Evolutionary conservation across 1,140 invertebrate species (phyloP).

Genomic region (Drosophila triauraria): DNA sequence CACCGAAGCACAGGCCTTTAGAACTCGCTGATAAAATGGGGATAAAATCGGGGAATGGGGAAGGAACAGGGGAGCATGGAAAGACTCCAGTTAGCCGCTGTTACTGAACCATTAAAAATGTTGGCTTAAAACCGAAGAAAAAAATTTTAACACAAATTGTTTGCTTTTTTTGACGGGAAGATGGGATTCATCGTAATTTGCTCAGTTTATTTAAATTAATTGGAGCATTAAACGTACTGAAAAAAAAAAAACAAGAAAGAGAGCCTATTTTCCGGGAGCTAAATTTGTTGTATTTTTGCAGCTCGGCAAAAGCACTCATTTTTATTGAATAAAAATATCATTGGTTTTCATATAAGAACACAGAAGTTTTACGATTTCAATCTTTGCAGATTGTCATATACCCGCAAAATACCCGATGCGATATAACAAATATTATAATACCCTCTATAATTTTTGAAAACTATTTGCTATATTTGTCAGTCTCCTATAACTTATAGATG

Average conservation of each 20-base stretch:
- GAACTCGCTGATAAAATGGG: conserved; percentile 30
- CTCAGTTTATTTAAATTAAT: not conserved
- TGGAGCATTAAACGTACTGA: not conserved
- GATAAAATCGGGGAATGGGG: not conserved
- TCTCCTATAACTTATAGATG: not conserved
- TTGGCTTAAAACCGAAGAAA: not conserved
- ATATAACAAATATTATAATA: too few species aligned
- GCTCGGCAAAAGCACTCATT: too few species aligned
- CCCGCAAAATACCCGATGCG: too few species aligned
- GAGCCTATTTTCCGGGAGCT: too few species aligned
- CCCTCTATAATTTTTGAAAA: too few species aligned
- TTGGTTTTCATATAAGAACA: too few species aligned
- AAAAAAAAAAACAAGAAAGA: not conserved
- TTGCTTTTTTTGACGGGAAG: not conserved
- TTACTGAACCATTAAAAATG: conserved; percentile 34
- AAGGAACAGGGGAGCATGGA: not conserved
- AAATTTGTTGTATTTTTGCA: too few species aligned
- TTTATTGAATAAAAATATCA: too few species aligned
- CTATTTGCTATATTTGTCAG: too few species aligned
- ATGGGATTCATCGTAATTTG: not conserved
- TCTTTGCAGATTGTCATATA: too few species aligned
- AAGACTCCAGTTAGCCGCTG: conserved; percentile 13
- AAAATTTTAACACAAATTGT: conserved; percentile 17
- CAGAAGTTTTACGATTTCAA: too few species aligned
- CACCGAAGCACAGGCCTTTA: conserved; percentile 25